Percentiles rank a stretch among this genome's conserved stretches.
Conservation (phyloP, 2,797 vertebrate genomes). For the Rhinichthys osculus region DNA sequence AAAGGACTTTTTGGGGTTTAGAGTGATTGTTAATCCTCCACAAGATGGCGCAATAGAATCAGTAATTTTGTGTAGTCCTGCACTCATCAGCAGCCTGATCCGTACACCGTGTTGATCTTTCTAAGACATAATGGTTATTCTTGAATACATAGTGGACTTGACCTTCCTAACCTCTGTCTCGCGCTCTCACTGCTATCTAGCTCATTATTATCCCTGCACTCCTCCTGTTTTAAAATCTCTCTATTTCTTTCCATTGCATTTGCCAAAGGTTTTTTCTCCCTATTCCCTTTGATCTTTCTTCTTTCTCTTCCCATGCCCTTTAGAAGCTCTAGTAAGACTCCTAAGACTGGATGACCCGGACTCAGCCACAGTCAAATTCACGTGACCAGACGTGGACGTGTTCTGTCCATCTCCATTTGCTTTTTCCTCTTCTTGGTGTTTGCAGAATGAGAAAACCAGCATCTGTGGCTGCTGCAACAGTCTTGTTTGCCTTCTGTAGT, state of each 20-base stretch:
- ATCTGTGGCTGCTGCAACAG: conserved; percentile 60
- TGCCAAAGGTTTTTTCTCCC: conserved; percentile 58
- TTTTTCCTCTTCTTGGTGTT: not conserved
- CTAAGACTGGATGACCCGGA: conserved; percentile 54
- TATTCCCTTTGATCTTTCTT: conserved; percentile 71
- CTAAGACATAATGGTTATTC: not conserved
- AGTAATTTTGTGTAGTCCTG: not conserved
- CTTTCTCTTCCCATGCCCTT: conserved; percentile 51
- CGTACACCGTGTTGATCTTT: not conserved
- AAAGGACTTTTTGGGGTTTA: not conserved
- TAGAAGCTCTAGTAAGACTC: conserved; percentile 68
- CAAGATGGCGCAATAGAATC: conserved; percentile 28
- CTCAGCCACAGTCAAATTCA: conserved; percentile 54
- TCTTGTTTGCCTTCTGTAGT: conserved; percentile 65
- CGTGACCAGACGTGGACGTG: conserved; percentile 46
- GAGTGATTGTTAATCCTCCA: not conserved
- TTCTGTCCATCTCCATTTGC: conserved; percentile 31
- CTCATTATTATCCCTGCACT: not conserved
- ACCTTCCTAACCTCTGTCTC: conserved; percentile 16
- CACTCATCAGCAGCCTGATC: not conserved
- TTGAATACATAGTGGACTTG: conserved; percentile 2
- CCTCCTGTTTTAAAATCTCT: conserved; percentile 9
- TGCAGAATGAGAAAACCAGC: conserved; percentile 47
- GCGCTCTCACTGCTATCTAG: not conserved
- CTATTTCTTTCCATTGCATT: conserved; percentile 42